Conservation (phyloP, 92 coral and sea anemone genomes). For the Parazoanthus darwini region DNA sequence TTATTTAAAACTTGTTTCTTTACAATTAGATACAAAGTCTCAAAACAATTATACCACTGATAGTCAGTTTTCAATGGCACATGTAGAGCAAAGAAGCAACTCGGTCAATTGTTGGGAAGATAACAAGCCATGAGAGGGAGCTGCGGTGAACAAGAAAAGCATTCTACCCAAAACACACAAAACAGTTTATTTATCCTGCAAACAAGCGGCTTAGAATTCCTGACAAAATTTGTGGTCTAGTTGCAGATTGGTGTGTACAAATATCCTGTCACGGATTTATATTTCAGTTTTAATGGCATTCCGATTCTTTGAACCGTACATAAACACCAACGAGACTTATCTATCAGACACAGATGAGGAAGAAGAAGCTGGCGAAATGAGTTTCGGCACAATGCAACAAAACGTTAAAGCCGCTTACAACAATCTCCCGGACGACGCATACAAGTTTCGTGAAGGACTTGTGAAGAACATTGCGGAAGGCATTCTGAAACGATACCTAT, state of each 20-base stretch:
- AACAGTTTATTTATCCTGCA: not conserved
- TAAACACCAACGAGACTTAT: constrained; percentile 47
- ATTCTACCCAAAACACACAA: not conserved
- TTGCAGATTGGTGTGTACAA: not conserved
- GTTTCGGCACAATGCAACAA: constrained; percentile 42
- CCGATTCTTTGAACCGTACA: constrained; percentile 58
- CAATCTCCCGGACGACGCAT: constrained; percentile 49
- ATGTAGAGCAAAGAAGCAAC: too few species aligned
- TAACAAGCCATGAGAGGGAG: too few species aligned
- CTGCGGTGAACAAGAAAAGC: not conserved
- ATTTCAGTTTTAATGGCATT: constrained; percentile 40
- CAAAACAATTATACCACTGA: too few species aligned
- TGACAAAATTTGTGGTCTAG: not conserved
- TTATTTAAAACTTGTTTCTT: too few species aligned
- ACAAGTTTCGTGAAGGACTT: constrained; percentile 46
- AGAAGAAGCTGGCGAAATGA: constrained; percentile 11
- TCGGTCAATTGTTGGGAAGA: too few species aligned
- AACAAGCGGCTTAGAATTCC: not conserved
- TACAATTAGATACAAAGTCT: too few species aligned
- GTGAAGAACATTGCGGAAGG: constrained; percentile 52
- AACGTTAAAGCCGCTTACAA: constrained; percentile 48
- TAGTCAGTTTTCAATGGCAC: too few species aligned
- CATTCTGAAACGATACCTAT: constrained; percentile 48
- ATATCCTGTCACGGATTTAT: not conserved
- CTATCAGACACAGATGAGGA: constrained; percentile 29